Conservation (phyloP, 2,797 vertebrate genomes). For the Coregonus suidteri region DNA sequence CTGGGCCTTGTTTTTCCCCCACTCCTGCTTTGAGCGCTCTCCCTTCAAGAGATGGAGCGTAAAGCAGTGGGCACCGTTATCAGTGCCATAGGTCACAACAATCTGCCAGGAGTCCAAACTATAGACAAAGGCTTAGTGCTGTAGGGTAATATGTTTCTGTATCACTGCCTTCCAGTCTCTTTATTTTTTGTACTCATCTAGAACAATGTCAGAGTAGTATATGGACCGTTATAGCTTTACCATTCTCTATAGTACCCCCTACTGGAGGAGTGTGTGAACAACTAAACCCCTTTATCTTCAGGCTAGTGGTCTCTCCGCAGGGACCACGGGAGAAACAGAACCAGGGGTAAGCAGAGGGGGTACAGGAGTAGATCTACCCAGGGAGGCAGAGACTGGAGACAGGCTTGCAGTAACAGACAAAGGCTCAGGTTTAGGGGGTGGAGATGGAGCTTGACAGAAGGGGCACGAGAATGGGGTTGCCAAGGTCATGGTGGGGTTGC, state of each 20-base stretch:
- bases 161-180: background rate
- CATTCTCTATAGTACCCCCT: background rate
- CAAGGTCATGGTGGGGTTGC: conserved; percentile 15
- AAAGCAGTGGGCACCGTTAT: conserved; percentile 11
- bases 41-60: conserved; percentile 26
- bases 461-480: background rate
- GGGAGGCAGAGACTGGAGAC: conserved; percentile 39
- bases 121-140: background rate
- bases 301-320: background rate
- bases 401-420: conserved; percentile 14
- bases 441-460: background rate
- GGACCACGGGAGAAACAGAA: conserved; percentile 3
- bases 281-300: conserved; percentile 1
- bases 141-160: background rate
- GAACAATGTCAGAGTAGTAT: background rate
- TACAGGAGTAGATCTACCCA: background rate
- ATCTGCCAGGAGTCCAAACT: conserved; percentile 24
- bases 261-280: conserved; percentile 25
- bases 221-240: conserved; percentile 11
- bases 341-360: background rate
- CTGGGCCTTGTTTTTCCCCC: conserved; percentile 47
- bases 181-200: too few species aligned
- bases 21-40: conserved; percentile 16
- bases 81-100: conserved; percentile 27
- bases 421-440: conserved; percentile 33